Evolutionary conservation across 2,113 vertebrate genomes (phyloP), one percentile per base, ranked within the genome.

Genomic region (Climacteris rufus): DNA sequence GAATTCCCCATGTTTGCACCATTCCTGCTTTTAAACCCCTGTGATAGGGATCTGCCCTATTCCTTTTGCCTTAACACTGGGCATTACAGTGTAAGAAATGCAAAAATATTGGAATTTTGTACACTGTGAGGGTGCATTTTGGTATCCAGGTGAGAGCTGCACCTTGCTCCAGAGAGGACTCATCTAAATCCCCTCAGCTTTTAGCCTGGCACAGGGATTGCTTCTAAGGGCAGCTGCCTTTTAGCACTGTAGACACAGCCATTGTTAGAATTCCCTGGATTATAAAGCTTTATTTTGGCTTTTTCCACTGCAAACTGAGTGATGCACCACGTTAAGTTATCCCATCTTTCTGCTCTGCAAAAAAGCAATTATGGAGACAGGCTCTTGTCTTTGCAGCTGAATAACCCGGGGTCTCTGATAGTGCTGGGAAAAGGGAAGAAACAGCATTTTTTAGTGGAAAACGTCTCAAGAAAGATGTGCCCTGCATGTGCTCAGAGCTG

Each of bases 91-190:
- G 40, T 37, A 78, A 53, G 14, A n/a, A 71, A 42, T 3, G 0
- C 3, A 37, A 24, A 56, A 61, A 2, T 1, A 2, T 5, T 13
- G 9, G 22, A 18, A 31, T 47, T n/a, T 15, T 0, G 0, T 1
- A 6, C 2, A 1, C 6, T 5, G 1, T n/a, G 44, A 5, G 39
- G 31, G 7, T 20, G 40, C 9, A 17, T 16, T 6, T 1, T 42
- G 56, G 52, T 45, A 49, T 60, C 19, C 33, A 8, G 24, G 20
- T 22, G 8, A 22, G 53, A 45, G 42, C 47, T 28, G 11, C 18
- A 35, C 9, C 0, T 17, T 8, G 30, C 7, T 61, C 56, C 37
- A 5, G 39, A 13, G 13, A 1, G 3, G 11, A 4, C 9, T 39
- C 31, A 4, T 2, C 4, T 3, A 15, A 56, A 69, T 69, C 23